phyloP scores from a whole-genome alignment of 2,888 invertebrate species.

The Nymphalis c-album region DNA sequence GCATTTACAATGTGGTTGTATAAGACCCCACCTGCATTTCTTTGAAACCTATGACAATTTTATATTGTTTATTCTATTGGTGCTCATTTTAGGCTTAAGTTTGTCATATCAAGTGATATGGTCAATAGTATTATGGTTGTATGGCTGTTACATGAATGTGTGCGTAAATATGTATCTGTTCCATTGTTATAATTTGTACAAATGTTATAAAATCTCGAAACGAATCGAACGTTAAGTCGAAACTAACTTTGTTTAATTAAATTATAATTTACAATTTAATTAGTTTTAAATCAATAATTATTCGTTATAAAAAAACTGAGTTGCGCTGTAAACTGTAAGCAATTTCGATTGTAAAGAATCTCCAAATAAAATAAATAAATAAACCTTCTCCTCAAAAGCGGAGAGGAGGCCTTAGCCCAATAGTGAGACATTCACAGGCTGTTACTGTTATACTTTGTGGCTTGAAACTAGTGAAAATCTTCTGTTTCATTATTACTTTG shows the following conservation, averaged over 20 bases:
- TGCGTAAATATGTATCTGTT: slow-evolving; percentile 26
- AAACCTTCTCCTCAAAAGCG: no score
- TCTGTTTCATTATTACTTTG: not conserved
- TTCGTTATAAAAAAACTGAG: no score
- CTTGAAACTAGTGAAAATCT: no score
- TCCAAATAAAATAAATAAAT: no score
- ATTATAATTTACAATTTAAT: not conserved
- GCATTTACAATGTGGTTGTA: slow-evolving; percentile 36
- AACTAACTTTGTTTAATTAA: not conserved
- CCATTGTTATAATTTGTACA: slow-evolving; percentile 2
- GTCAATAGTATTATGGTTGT: slow-evolving; percentile 27
- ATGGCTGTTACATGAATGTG: slow-evolving; percentile 34
- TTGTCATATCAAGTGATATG: slow-evolving; percentile 41
- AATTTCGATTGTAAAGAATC: no score
- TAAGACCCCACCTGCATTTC: slow-evolving; percentile 38
- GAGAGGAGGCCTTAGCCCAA: no score
- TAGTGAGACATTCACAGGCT: no score
- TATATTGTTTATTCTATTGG: slow-evolving; percentile 41
- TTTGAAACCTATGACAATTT: slow-evolving; percentile 28
- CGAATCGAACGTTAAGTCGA: slow-evolving; percentile 1
- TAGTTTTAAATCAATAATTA: no score
- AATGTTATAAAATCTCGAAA: slow-evolving; percentile 6
- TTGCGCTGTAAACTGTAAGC: no score
- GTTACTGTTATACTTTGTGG: no score
- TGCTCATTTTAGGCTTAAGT: slow-evolving; percentile 58